A percentile compares a stretch with the other conserved stretches of the same genome.
Conservation (phyloP, 2,113 vertebrate genomes). For the Lagopus muta region DNA sequence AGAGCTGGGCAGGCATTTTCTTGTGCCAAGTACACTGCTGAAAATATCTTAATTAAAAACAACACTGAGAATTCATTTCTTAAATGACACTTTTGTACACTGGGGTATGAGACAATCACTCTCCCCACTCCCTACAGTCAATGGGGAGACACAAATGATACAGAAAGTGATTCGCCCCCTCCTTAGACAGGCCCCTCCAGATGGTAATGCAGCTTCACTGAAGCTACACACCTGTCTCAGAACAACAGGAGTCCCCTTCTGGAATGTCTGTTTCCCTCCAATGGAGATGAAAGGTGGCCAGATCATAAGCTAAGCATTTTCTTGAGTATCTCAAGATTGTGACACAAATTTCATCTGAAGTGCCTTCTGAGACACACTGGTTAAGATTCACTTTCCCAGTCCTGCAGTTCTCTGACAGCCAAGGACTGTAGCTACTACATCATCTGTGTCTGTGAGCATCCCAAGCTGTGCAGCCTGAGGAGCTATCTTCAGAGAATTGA, state of each 20-base stretch:
- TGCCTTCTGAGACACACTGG: not conserved
- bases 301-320: not conserved
- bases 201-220: not conserved
- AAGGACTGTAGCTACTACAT: not conserved
- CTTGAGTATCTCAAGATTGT: not conserved
- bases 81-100: not conserved
- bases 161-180: not conserved
- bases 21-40: not conserved
- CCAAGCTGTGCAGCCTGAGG: not conserved
- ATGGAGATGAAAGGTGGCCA: not conserved
- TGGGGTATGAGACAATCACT: fast-evolving
- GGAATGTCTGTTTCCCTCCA: not conserved
- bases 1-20: not conserved
- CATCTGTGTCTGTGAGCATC: fast-evolving
- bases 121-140: not conserved
- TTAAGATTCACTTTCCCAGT: not conserved
- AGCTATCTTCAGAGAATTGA: not conserved
- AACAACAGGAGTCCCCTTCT: not conserved
- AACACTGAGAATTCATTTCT: not conserved
- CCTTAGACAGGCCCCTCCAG: not conserved
- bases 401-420: not conserved
- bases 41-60: not conserved
- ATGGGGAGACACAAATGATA: not conserved
- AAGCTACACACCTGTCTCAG: not conserved
- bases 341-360: not conserved